Evolutionary conservation across 2,113 vertebrate genomes (phyloP), one percentile per base, ranked within the genome.

Genomic region (Eubucco bourcierii): DNA sequence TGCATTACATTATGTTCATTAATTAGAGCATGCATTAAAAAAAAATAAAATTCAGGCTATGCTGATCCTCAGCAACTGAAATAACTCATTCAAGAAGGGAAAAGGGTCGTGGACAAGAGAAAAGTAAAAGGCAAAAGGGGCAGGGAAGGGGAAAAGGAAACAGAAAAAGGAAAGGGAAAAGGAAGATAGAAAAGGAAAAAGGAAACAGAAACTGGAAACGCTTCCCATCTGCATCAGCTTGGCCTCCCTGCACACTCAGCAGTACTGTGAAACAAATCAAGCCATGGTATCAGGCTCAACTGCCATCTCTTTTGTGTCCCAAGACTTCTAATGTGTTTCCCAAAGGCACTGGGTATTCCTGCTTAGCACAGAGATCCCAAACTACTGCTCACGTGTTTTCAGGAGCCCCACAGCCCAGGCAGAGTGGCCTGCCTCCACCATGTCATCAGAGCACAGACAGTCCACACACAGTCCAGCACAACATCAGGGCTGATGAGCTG

Each of bases 1-100:
- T 94, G 90, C 91, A 34, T 66, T 92, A 91, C 83, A 92, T 96
- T 97, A 93, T 29, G 37, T 90, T 96, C 85, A 95, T 90, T 96
- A 97, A 97, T 97, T 96, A 96, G 84, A 80, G 47, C 78, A 92
- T n/a, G n/a, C 95, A 97, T 97, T 95, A 92, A 97, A 24, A 52
- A 52, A 52, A 52, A 52, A 50, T 19, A 41, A 50, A 20, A 50
- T 24, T 52, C 85, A 96, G 79, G 70, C 85, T 96, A 73, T 84
- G 92, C 47, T 82, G 93, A 96, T 88, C 56, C 33, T 84, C 31
- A 94, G 79, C 78, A 90, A 97, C 95, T 95, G 91, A 87, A 80
- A 68, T 79, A 96, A 90, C 18, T 33, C 89, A 65, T 94, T 85
- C 47, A 91, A 94, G 79, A 73, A 86, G 52, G 37, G 41, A 90